These are phyloP conservation scores for Brachyptera putata DNA, from an alignment of 2,888 invertebrate species.

Conservation along the genomic window DNA sequence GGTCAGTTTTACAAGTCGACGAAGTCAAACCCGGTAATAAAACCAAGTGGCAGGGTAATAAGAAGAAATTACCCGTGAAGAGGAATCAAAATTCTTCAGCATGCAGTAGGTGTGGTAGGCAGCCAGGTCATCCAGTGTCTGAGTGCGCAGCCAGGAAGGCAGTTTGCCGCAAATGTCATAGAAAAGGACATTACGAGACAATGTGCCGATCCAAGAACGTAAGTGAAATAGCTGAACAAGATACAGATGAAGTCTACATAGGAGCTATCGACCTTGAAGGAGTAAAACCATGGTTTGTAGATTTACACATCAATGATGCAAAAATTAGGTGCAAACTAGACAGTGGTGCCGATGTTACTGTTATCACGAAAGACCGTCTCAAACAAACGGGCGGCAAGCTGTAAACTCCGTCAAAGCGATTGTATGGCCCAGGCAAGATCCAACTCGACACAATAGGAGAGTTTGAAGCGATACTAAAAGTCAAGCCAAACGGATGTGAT, in stretches of 20 bases:
- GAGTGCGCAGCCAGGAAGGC: not conserved
- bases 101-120: not conserved
- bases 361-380: not conserved
- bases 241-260: not conserved
- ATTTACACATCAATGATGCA: not conserved
- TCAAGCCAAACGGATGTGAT: not conserved
- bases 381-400: not conserved
- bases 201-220: not conserved
- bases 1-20: not conserved
- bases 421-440: not conserved
- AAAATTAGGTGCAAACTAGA: not conserved
- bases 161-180: not conserved
- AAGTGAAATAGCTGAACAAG: not conserved
- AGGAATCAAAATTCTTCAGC: not conserved
- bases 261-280: not conserved
- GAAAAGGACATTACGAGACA: not conserved
- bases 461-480: not conserved
- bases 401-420: not conserved
- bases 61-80: too few relatives aligned
- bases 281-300: not conserved
- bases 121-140: not conserved
- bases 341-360: constrained; percentile 2
- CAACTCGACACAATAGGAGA: not conserved
- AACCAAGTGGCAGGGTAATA: too few relatives aligned
- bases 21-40: too few relatives aligned